These are phyloP conservation scores for Thermophis baileyi DNA, from an alignment of 2,113 vertebrate species.

Conservation along the genomic window DNA sequence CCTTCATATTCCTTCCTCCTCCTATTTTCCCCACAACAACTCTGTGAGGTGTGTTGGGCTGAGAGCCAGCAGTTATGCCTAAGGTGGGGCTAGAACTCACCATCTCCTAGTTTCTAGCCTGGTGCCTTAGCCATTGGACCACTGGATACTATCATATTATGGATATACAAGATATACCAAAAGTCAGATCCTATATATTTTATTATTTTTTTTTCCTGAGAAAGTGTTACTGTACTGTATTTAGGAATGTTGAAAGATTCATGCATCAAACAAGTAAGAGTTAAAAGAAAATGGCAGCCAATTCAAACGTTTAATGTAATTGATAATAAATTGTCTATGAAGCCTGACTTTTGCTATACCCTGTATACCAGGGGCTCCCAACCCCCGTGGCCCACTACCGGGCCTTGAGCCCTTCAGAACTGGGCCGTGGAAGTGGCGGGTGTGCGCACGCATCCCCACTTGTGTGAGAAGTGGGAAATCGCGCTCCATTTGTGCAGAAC, in stretches of 20 bases:
- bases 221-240: neutral
- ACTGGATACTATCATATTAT: neutral
- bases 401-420: neutral
- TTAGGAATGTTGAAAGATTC: neutral
- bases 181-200: neutral
- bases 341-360: neutral
- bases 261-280: neutral
- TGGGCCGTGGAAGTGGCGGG: accelerated
- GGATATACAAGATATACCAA: neutral
- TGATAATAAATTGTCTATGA: neutral
- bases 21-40: neutral
- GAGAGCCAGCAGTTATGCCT: neutral
- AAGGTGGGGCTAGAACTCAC: neutral
- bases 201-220: neutral
- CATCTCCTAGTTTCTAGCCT: neutral
- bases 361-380: neutral
- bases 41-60: neutral
- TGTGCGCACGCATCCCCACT: neutral
- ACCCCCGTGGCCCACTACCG: neutral
- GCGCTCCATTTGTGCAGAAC: neutral
- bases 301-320: neutral
- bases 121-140: neutral
- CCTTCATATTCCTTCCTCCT: neutral
- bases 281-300: neutral
- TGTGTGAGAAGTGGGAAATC: neutral